Conservation (phyloP, 2,797 vertebrate genomes). For the Crocidura indochinensis region DNA sequence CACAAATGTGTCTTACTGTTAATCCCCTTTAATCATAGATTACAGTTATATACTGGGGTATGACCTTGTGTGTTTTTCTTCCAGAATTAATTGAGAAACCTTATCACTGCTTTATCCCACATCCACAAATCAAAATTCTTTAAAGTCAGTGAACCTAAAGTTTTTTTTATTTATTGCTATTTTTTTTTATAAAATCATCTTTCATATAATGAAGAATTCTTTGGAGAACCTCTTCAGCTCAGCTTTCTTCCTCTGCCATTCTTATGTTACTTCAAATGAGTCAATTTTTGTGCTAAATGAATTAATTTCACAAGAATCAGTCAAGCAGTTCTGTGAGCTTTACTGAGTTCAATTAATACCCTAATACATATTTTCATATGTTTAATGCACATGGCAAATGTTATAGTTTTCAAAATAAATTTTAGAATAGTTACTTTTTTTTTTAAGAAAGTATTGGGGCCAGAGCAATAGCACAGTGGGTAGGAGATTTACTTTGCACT, state of each 20-base stretch:
- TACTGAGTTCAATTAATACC: conserved; percentile 59
- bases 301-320: conserved; percentile 41
- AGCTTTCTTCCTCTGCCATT: neutral
- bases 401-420: conserved; percentile 49
- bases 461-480: no score
- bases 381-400: conserved; percentile 31
- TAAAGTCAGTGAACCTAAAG: conserved; percentile 11
- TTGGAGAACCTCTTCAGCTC: conserved; percentile 34
- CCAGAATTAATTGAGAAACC: conserved; percentile 49
- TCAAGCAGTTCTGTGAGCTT: conserved; percentile 35
- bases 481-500: no score
- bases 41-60: neutral
- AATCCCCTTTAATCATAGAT: neutral
- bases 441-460: no score
- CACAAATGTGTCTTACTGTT: neutral
- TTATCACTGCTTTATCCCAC: neutral
- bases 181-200: conserved; percentile 12
- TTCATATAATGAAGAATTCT: conserved; percentile 1
- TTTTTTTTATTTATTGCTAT: conserved; percentile 7
- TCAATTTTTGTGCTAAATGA: conserved; percentile 53
- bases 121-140: conserved; percentile 45
- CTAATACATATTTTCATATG: conserved; percentile 32
- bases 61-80: neutral
- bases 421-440: conserved; percentile 19
- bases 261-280: conserved; percentile 25